Evolutionary conservation across 1,140 invertebrate species (phyloP).

Genomic region (Lerema accius): DNA sequence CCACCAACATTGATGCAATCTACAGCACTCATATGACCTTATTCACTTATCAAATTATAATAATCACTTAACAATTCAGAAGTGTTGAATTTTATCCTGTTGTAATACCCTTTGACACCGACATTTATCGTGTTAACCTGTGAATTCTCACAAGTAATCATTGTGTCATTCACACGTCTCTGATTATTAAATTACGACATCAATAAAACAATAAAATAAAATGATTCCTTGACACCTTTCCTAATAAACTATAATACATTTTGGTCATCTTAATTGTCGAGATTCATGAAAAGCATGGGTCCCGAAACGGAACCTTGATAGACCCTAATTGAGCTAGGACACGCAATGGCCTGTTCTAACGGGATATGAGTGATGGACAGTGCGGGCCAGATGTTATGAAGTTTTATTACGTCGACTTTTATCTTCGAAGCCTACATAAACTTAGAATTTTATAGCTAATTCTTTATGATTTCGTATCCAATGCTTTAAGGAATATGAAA

Average conservation of each 20-base stretch:
- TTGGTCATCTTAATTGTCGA: conserved; percentile 10
- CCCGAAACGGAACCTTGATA: conserved; percentile 29
- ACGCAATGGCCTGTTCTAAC: conserved; percentile 27
- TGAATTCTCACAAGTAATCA: not conserved
- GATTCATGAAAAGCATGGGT: conserved; percentile 22
- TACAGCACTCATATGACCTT: not conserved
- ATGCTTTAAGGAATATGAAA: conserved; percentile 3
- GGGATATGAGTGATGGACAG: conserved; percentile 28
- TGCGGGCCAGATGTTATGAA: conserved; percentile 25
- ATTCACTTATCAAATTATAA: not conserved
- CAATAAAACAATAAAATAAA: conserved; percentile 4
- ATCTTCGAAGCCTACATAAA: conserved; percentile 13
- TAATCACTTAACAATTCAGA: not conserved
- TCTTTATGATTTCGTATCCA: no score
- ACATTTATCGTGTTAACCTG: conserved; percentile 4
- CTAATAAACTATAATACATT: conserved; percentile 2
- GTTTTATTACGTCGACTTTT: conserved; percentile 22
- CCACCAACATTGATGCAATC: not conserved
- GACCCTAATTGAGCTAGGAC: conserved; percentile 31
- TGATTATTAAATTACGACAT: conserved; percentile 4
- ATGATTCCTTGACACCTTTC: conserved; percentile 22
- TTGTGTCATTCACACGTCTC: not conserved
- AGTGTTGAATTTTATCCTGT: not conserved
- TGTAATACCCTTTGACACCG: not conserved
- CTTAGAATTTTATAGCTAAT: conserved; percentile 10